A percentile compares a stretch with the other conserved stretches of the same genome.
phyloP scores from a whole-genome alignment of 2,888 invertebrate species.

The Plutella xylostella region DNA sequence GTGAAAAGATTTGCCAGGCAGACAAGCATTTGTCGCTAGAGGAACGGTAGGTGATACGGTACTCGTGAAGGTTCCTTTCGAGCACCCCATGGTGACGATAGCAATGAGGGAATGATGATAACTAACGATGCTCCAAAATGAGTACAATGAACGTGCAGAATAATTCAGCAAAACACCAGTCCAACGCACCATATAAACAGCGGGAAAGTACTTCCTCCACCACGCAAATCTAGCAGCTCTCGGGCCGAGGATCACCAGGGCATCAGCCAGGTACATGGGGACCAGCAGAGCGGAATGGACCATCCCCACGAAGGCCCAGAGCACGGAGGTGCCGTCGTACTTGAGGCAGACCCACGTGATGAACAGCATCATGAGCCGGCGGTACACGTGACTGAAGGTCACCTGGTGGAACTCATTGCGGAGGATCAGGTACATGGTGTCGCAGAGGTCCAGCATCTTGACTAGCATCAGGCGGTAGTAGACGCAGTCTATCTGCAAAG shows the following conservation, averaged over 20 bases:
- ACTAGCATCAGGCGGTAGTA: constrained; percentile 78
- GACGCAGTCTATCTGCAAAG: constrained; percentile 26
- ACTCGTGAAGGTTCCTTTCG: too few species aligned
- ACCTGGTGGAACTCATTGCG: constrained; percentile 81
- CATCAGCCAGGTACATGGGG: constrained; percentile 81
- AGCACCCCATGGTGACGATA: too few species aligned
- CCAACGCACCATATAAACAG: constrained; percentile 77
- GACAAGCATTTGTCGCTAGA: too few species aligned
- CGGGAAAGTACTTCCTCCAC: constrained; percentile 86
- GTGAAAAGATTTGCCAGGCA: too few species aligned
- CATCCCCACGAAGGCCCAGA: constrained; percentile 75
- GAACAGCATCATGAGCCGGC: constrained; percentile 78
- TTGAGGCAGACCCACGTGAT: constrained; percentile 78
- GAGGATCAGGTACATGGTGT: constrained; percentile 84
- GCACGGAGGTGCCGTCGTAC: constrained; percentile 79
- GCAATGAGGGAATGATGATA: too few species aligned
- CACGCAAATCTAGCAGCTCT: constrained; percentile 76
- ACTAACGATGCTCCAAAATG: too few species aligned
- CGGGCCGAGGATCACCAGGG: constrained; percentile 77
- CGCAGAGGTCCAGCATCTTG: constrained; percentile 76
- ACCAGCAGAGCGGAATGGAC: constrained; percentile 78
- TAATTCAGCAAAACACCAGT: too few species aligned
- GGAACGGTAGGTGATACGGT: too few species aligned
- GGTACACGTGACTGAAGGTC: constrained; percentile 86
- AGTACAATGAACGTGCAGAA: too few species aligned